A percentile compares a stretch with the other conserved stretches of the same genome.
Conservation (phyloP, 30 jellyfish, hydroid and myxozoan genomes). For the Hydractinia echinata region DNA sequence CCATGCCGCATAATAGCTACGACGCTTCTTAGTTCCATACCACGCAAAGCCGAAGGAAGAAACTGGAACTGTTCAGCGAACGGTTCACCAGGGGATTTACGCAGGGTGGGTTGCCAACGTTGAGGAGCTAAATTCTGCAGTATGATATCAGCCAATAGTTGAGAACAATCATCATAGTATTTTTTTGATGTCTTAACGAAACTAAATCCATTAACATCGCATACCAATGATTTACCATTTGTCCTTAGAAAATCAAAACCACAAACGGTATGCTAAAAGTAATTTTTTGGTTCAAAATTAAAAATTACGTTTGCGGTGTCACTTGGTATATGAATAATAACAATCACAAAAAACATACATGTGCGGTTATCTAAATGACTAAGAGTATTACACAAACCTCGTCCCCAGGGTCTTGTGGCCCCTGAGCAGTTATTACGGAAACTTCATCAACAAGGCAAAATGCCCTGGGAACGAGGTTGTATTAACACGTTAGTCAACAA, state of each 20-base stretch:
- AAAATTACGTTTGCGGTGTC: too few species aligned
- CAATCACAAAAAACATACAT: too few species aligned
- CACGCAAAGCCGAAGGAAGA: constrained; percentile 50
- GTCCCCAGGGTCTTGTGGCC: too few species aligned
- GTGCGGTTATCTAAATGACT: too few species aligned
- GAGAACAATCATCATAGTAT: constrained; percentile 94
- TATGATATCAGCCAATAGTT: constrained; percentile 70
- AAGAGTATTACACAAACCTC: too few species aligned
- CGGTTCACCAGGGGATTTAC: constrained; percentile 26
- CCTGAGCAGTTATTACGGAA: too few species aligned
- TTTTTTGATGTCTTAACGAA: constrained; percentile 90
- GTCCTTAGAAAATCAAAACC: constrained; percentile 94
- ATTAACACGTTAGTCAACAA: too few species aligned
- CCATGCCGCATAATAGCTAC: constrained; percentile 94
- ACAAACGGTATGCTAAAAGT: constrained; percentile 90
- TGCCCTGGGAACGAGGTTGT: too few species aligned
- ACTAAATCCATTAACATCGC: constrained; percentile 98
- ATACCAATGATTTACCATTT: constrained; percentile 70
- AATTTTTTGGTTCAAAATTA: too few species aligned
- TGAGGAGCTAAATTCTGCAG: constrained; percentile 85
- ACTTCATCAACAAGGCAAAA: too few species aligned
- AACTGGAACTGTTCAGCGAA: constrained; percentile 38
- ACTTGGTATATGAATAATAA: too few species aligned
- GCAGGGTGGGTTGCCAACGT: constrained; percentile 65
- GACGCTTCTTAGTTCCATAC: constrained; percentile 85